Percentiles rank a stretch among this genome's conserved stretches.
Evolutionary conservation across 1,140 invertebrate species (phyloP).

Genomic region (Melipona quadrifasciata): DNA sequence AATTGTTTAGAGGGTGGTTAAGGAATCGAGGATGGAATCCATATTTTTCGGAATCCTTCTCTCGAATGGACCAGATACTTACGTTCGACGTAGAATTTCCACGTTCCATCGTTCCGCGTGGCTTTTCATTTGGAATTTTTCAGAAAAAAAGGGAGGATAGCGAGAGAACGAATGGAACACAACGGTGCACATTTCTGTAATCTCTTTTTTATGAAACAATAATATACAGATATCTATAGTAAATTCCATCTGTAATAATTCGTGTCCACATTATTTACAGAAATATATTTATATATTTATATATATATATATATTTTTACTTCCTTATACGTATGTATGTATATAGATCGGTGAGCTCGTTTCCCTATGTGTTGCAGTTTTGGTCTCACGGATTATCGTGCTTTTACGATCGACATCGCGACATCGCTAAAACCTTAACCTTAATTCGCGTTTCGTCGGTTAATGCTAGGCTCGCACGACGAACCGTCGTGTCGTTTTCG

Average conservation of each 20-base stretch:
- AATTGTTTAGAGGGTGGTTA: no score
- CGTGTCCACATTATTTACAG: conserved; percentile 70
- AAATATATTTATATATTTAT: conserved; percentile 58
- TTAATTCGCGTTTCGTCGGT: conserved; percentile 27
- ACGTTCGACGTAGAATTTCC: not conserved
- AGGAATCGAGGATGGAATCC: not conserved
- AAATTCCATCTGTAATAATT: conserved; percentile 70
- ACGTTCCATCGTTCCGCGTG: no score
- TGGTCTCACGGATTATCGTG: conserved; percentile 62
- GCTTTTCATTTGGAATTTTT: not conserved
- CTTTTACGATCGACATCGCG: conserved; percentile 22
- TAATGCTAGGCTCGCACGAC: conserved; percentile 28
- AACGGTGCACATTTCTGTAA: conserved; percentile 13
- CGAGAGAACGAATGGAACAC: not conserved
- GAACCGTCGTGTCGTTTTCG: not conserved
- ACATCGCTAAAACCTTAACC: conserved; percentile 45
- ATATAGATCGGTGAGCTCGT: conserved; percentile 58
- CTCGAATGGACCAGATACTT: not conserved
- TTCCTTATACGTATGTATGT: conserved; percentile 34
- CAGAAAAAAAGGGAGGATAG: not conserved
- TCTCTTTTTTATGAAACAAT: conserved; percentile 71
- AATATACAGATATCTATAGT: conserved; percentile 73
- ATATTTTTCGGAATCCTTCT: not conserved
- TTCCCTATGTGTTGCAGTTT: conserved; percentile 42
- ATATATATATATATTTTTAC: conserved; percentile 41